Evolutionary conservation across 2,888 invertebrate species (phyloP), one percentile per base, ranked within the genome.

Genomic region (Epinotia nisella): DNA sequence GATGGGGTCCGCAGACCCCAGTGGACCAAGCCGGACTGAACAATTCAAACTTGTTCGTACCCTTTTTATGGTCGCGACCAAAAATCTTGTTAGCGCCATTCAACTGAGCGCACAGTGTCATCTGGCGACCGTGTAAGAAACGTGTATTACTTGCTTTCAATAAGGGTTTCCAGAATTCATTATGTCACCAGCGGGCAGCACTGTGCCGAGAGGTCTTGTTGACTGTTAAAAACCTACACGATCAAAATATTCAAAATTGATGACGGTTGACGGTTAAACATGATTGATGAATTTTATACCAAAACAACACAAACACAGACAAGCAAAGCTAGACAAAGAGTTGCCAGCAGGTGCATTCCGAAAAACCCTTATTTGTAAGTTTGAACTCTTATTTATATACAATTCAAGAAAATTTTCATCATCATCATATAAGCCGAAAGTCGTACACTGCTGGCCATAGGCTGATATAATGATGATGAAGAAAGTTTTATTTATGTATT

Each of bases 1-100:
- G 94, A 94, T 94, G 94, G 94, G 94, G 84, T 87, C 87, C 96
- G 95, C 94, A 95, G 95, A 96, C 94, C 94, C 94, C 94, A 94
- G 95, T 94, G 95, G 96, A 96, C 95, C 95, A 96, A 96, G 96
- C 96, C 95, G 96, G 96, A 95, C 90, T 94, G 91, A 94, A 94
- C 95, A 93, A 95, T 93, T 29, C 2, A 3, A 0, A 0, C 0
- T 0, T 1, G 3, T 24, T 0, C 10, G 10, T 45, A 11, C 92
- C 85, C 41, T 87, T 76, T 78, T 76, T 79, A 76, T 65, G 45
- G 21, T 24, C 15, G 15, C 68, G 62, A 21, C 11, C 21, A 74
- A 78, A 78, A 78, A 80, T 78, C 78, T 80, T 77, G 74, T 75
- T 77, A 84, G 82, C 85, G 85, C 79, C 85, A 81, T 85, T 79